phyloP scores from a whole-genome alignment of 1,140 invertebrate species.

The Lepidurus couesii region DNA sequence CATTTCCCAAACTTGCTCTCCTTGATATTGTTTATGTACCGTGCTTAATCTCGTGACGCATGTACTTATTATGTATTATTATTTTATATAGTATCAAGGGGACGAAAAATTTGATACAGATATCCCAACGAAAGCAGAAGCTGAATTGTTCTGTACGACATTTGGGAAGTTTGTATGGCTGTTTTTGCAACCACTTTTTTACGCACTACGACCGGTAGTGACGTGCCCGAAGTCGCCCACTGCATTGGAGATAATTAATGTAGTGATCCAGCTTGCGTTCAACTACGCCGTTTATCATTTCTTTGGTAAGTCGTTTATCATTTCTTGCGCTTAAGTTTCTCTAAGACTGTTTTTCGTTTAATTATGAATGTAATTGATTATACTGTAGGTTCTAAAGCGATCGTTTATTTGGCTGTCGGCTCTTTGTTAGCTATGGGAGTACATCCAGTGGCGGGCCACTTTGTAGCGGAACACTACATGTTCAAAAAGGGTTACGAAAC shows the following conservation, averaged over 20 bases:
- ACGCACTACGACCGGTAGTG: constrained; percentile 83
- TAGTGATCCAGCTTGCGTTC: constrained; percentile 79
- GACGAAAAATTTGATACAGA: constrained; percentile 93
- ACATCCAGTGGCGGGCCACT: constrained; percentile 97
- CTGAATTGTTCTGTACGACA: constrained; percentile 84
- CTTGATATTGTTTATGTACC: background rate
- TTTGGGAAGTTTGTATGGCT: constrained; percentile 92
- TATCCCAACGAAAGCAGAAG: constrained; percentile 88
- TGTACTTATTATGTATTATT: constrained; percentile 35
- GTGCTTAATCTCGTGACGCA: background rate
- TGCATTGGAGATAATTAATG: constrained; percentile 75
- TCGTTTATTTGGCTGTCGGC: constrained; percentile 80
- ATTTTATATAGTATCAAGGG: constrained; percentile 79
- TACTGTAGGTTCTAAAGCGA: constrained; percentile 63
- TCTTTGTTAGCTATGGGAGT: constrained; percentile 91
- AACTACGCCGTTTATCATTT: constrained; percentile 70
- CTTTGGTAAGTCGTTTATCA: constrained; percentile 59
- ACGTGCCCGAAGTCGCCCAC: constrained; percentile 82
- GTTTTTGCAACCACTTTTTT: constrained; percentile 93
- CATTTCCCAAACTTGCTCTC: too few relatives aligned
- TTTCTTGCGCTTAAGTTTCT: background rate
- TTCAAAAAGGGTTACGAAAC: constrained; percentile 96
- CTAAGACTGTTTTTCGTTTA: background rate
- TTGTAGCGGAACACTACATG: constrained; percentile 99
- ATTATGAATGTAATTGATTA: constrained; percentile 31